These are phyloP conservation scores for Neodon shergylaensis DNA, from an alignment of 2,113 vertebrate genomes.

Conservation along the genomic window DNA sequence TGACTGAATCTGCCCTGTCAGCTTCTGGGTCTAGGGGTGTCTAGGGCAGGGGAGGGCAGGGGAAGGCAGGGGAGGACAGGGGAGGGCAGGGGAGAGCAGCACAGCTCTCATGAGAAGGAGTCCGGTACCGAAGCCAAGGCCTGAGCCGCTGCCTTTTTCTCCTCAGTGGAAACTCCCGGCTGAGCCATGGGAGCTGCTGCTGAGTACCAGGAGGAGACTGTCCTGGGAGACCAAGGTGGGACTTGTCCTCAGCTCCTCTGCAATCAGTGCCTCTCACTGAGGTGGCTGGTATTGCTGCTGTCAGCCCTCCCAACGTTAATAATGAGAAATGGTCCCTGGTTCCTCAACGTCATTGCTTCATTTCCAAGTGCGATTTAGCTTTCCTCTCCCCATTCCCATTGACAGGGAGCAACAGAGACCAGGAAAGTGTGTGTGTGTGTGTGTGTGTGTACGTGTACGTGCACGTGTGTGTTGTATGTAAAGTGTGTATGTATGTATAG, in stretches of 20 bases:
- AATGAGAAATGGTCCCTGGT: too few species aligned
- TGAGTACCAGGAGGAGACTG: rapidly evolving
- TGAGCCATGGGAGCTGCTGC: too few species aligned
- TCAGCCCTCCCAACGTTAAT: neutral
- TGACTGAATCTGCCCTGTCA: neutral
- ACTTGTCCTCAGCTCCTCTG: neutral
- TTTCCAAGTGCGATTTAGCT: neutral
- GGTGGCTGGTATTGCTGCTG: neutral
- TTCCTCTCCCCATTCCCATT: neutral
- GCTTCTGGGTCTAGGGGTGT: rapidly evolving
- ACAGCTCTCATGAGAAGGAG: too few species aligned
- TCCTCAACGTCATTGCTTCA: rapidly evolving
- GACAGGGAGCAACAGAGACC: neutral
- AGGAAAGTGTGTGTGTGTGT: neutral
- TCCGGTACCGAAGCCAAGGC: rapidly evolving
- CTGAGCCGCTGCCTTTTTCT: neutral
- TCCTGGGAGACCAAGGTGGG: neutral
- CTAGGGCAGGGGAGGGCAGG: neutral
- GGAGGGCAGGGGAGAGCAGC: too few species aligned
- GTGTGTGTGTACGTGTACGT: too few species aligned
- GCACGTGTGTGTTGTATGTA: too few species aligned
- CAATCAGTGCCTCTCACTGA: rapidly evolving
- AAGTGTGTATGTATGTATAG: too few species aligned
- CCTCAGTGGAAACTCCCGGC: neutral
- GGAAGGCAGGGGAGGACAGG: neutral